phyloP scores from a whole-genome alignment of 2,797 vertebrate species.

The Dipus sagitta region DNA sequence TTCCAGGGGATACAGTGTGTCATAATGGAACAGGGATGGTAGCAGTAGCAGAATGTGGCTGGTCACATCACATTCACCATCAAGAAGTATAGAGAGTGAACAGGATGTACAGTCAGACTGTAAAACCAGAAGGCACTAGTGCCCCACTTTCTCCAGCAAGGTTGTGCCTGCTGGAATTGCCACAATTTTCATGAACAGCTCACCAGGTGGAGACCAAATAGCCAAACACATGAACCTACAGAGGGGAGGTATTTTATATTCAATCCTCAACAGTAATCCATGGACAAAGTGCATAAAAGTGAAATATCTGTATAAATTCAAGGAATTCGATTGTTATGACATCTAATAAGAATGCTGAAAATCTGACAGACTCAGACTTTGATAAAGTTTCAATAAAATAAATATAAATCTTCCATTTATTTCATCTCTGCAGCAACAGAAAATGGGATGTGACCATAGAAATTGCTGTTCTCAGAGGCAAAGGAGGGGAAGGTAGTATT shows the following conservation, averaged over 20 bases:
- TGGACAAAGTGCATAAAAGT: neutral
- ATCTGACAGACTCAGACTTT: neutral
- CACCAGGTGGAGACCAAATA: too few relatives aligned
- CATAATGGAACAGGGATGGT: neutral
- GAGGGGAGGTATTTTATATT: too few relatives aligned
- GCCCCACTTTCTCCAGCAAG: too few relatives aligned
- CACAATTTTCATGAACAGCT: too few relatives aligned
- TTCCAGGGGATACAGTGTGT: too few relatives aligned
- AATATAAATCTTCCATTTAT: neutral
- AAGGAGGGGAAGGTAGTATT: neutral
- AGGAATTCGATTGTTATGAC: neutral
- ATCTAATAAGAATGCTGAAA: neutral
- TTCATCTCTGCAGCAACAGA: neutral
- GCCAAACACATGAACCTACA: too few relatives aligned
- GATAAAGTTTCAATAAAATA: neutral
- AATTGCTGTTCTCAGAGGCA: rapidly evolving
- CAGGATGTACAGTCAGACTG: too few relatives aligned
- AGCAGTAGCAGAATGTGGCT: too few relatives aligned
- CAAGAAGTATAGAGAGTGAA: too few relatives aligned
- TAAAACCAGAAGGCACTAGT: too few relatives aligned
- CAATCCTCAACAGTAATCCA: neutral
- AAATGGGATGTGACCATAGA: neutral
- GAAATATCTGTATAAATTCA: neutral
- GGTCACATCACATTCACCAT: too few relatives aligned
- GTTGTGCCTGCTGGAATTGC: too few relatives aligned